phyloP scores from a whole-genome alignment of 1,140 invertebrate species.

The Cardiocondyla obscurior region DNA sequence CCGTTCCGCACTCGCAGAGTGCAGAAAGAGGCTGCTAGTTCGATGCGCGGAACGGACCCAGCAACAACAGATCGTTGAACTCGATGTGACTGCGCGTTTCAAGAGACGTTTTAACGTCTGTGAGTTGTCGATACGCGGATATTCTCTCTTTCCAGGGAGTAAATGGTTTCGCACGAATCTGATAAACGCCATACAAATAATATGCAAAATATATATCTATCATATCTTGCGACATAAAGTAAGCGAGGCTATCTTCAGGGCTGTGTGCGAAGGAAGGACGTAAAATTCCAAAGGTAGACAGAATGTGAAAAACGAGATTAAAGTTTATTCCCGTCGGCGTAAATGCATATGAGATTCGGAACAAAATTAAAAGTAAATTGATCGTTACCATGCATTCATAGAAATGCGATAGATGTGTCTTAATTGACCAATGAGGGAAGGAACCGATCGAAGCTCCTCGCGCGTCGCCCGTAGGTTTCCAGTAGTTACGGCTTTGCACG shows the following conservation, averaged over 20 bases:
- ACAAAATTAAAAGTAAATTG: no score
- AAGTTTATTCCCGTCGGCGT: no score
- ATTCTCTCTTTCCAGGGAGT: background rate
- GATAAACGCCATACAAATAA: background rate
- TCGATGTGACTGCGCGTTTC: slow-evolving; percentile 56
- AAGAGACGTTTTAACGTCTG: slow-evolving; percentile 43
- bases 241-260: background rate
- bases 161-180: background rate
- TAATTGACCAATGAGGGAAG: no score
- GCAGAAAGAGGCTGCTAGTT: background rate
- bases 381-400: no score
- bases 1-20: background rate
- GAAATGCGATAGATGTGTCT: no score
- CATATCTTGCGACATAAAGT: background rate
- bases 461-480: no score
- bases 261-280: background rate
- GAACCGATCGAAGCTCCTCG: background rate
- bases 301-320: no score
- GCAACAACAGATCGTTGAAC: slow-evolving; percentile 77
- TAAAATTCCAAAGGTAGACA: no score
- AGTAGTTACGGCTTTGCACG: background rate
- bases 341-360: no score
- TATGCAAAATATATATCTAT: background rate
- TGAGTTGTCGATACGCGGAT: background rate
- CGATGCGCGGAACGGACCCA: background rate